Percentiles rank a stretch among this genome's conserved stretches.
Conservation (phyloP, 2,888 invertebrate species). For the Epinotia demarniana region DNA sequence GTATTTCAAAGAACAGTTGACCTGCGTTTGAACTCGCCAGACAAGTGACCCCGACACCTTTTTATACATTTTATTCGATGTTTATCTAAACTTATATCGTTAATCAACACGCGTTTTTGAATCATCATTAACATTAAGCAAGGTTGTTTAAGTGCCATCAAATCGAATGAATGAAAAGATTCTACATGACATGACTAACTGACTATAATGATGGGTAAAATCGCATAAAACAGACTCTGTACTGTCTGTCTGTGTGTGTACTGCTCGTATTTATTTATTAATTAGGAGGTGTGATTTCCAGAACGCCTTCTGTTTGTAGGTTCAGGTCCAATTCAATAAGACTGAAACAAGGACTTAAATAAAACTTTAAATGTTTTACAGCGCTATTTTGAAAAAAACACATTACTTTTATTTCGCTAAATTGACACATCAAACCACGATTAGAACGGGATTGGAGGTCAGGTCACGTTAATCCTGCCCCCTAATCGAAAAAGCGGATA, state of each 20-base stretch:
- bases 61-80: slow-evolving; percentile 13
- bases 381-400: too few relatives aligned
- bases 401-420: too few relatives aligned
- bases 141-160: background rate
- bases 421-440: too few relatives aligned
- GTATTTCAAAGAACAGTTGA: slow-evolving; percentile 8
- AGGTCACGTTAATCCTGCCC: too few relatives aligned
- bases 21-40: slow-evolving; percentile 2
- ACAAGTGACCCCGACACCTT: slow-evolving; percentile 6
- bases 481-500: too few relatives aligned
- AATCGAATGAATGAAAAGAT: background rate
- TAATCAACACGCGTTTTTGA: slow-evolving; percentile 13
- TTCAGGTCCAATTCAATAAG: too few relatives aligned
- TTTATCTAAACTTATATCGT: slow-evolving; percentile 15
- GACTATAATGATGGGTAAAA: background rate
- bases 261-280: background rate
- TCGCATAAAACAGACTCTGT: background rate
- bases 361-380: too few relatives aligned
- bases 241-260: too few relatives aligned
- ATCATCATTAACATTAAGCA: slow-evolving; percentile 19
- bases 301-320: too few relatives aligned
- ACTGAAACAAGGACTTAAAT: too few relatives aligned
- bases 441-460: too few relatives aligned
- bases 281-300: too few relatives aligned
- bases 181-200: background rate